These are phyloP conservation scores for Dasysyrphus albostriatus DNA, from an alignment of 2,888 invertebrate species.

Conservation along the genomic window DNA sequence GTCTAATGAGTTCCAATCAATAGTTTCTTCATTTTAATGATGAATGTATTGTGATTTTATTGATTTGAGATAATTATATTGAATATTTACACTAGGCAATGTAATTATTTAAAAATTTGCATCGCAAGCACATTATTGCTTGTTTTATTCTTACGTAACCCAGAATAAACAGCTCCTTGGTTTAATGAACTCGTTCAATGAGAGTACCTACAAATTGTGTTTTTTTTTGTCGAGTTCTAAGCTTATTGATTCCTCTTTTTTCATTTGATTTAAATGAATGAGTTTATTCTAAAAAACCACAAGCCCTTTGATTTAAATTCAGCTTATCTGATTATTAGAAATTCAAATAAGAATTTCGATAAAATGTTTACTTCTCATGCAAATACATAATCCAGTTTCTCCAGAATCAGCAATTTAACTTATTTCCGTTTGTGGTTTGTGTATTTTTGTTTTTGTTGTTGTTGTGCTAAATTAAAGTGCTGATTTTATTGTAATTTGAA, in stretches of 20 bases:
- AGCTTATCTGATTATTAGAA: constrained; percentile 12
- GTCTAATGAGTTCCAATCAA: background rate
- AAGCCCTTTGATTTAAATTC: background rate
- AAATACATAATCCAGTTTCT: background rate
- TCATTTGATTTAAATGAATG: too few species aligned
- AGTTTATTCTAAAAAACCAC: background rate
- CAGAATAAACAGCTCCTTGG: background rate
- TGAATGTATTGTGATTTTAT: constrained; percentile 1
- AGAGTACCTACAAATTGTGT: background rate
- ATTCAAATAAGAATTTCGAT: background rate
- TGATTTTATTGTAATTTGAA: background rate
- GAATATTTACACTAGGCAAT: background rate
- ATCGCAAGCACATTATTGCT: background rate
- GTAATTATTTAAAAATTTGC: background rate
- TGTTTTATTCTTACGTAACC: constrained; percentile 10
- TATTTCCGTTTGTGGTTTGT: background rate
- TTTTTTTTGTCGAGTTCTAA: background rate
- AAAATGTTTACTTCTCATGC: background rate
- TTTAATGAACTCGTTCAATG: background rate
- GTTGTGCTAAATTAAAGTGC: background rate
- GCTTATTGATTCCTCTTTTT: too few species aligned
- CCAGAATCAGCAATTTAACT: constrained; percentile 2
- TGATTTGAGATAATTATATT: background rate
- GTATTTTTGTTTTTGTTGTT: background rate
- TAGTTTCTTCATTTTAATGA: constrained; percentile 4